phyloP scores from a whole-genome alignment of 1,140 invertebrate species.

The Diachasma alloeum region DNA sequence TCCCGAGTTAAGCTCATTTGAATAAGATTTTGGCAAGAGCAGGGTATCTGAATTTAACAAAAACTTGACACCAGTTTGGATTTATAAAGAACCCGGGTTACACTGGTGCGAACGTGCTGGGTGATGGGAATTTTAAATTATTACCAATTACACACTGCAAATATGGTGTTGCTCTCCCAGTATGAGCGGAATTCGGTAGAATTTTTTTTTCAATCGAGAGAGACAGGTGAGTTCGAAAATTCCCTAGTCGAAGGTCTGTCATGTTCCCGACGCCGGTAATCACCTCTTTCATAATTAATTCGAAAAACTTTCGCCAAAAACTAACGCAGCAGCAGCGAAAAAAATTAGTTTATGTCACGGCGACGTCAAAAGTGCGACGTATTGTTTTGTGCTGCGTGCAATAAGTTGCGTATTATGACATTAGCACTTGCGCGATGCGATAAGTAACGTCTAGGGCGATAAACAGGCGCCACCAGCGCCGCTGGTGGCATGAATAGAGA shows the following conservation, averaged over 20 bases:
- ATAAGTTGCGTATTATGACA: too few relatives aligned
- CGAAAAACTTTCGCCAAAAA: background rate
- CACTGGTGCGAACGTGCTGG: constrained; percentile 34
- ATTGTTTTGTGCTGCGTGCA: too few relatives aligned
- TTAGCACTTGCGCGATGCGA: too few relatives aligned
- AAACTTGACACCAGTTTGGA: background rate
- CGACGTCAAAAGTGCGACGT: too few relatives aligned
- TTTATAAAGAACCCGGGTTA: background rate
- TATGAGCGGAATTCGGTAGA: background rate
- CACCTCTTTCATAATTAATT: too few relatives aligned
- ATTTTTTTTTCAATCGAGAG: constrained; percentile 24
- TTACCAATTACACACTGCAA: constrained; percentile 59
- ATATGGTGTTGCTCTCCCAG: constrained; percentile 48
- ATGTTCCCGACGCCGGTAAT: too few relatives aligned
- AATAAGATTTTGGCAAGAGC: constrained; percentile 1
- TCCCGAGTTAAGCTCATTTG: background rate
- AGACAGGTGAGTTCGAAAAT: background rate
- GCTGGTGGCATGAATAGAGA: too few relatives aligned
- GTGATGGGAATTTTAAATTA: constrained; percentile 48
- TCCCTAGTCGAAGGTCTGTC: too few relatives aligned
- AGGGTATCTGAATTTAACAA: background rate
- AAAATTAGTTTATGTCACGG: too few relatives aligned
- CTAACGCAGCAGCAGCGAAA: too few relatives aligned
- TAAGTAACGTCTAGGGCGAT: too few relatives aligned
- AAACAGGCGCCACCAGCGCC: too few relatives aligned